Evolutionary conservation across 2,113 vertebrate species (phyloP).

Genomic region (Spea bombifrons): DNA sequence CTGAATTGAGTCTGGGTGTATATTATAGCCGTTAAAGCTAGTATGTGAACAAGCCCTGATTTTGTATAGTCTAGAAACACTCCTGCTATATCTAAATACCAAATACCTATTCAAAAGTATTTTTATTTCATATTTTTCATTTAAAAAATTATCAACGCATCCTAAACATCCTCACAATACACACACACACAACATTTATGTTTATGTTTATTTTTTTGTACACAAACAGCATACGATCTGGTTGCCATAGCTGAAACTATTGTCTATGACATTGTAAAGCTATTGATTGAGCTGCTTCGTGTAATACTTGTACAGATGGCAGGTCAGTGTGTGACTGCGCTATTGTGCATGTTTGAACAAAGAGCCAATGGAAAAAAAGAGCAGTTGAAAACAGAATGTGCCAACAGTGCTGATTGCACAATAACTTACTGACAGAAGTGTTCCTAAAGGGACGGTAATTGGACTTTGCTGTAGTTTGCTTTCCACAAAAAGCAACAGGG

Average conservation of each 20-base stretch:
- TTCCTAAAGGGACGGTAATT: slow-evolving; percentile 71
- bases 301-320: slow-evolving; percentile 83
- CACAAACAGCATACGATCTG: neutral
- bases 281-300: slow-evolving; percentile 82
- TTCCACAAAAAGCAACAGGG: slow-evolving; percentile 74
- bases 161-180: too few species aligned
- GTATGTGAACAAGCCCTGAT: too few species aligned
- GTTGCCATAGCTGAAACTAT: too few species aligned
- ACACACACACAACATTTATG: too few species aligned
- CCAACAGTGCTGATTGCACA: slow-evolving; percentile 76
- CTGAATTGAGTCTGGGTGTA: too few species aligned
- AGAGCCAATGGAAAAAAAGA: slow-evolving; percentile 76
- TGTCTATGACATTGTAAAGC: slow-evolving; percentile 33
- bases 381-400: slow-evolving; percentile 59
- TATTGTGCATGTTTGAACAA: slow-evolving; percentile 60
- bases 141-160: too few species aligned
- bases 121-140: too few species aligned
- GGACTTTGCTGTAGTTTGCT: slow-evolving; percentile 76
- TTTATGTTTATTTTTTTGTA: neutral
- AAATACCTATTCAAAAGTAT: too few species aligned
- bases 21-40: too few species aligned
- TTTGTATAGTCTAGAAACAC: too few species aligned
- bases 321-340: slow-evolving; percentile 50
- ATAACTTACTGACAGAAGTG: slow-evolving; percentile 89
- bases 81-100: too few species aligned